Evolutionary conservation across 2,888 invertebrate species (phyloP).

Genomic region (Aricia artaxerxes): DNA sequence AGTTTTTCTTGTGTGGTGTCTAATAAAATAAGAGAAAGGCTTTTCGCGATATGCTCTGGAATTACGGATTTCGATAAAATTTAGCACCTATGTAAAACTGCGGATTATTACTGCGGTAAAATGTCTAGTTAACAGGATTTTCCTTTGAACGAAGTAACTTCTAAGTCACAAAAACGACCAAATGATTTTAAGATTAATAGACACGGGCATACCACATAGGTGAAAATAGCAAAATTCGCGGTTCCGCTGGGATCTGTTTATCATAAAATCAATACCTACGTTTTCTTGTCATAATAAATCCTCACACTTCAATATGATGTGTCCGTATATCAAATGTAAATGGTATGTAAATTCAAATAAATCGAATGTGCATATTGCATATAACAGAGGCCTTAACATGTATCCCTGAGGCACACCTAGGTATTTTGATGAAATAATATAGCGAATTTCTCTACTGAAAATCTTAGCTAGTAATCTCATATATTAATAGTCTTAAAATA

Average conservation of each 20-base stretch:
- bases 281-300: background rate
- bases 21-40: background rate
- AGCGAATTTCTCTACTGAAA: background rate
- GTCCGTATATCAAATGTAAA: slow-evolving; percentile 6
- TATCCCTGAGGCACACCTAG: background rate
- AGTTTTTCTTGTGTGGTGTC: background rate
- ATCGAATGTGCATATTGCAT: slow-evolving; percentile 19
- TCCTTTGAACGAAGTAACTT: background rate
- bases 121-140: background rate
- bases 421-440: background rate
- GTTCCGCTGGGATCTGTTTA: background rate
- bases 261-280: background rate
- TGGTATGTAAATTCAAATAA: slow-evolving; percentile 7
- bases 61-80: background rate
- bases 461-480: background rate
- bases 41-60: background rate
- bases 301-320: background rate
- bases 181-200: background rate
- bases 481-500: background rate
- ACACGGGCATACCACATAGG: background rate
- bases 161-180: too few species aligned
- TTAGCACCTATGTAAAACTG: background rate
- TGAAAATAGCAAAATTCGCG: background rate
- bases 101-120: background rate
- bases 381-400: background rate